Base-by-base conservation (phyloP, 2,797 vertebrate genomes). In the Pseudotriccus pelzelni region DNA sequence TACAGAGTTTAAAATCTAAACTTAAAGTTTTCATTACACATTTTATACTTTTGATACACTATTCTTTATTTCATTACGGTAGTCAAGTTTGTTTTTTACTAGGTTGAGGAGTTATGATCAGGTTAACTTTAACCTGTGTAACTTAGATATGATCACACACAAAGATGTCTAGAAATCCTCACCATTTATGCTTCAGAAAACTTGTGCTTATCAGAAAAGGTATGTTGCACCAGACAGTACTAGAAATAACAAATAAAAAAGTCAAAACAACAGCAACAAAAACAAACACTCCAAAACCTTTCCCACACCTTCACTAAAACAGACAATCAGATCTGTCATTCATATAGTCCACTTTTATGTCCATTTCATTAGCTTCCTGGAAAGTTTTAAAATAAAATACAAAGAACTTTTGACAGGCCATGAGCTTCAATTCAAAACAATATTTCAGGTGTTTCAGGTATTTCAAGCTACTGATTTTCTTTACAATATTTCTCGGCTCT, bases 221-320 rank as follows among this genome's bases (percentile, higher is more conserved):
- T 56, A 36, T 7, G 3, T 55, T 67, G 17, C 18, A 41, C 5
- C 19, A 70, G 4, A 9, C 24, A 25, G 14, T 53, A 5, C 7
- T 69, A 74, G 30, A 79, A 90, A 73, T 37, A 59, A 37, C 3
- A 39, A 43, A 34, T 22, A 25, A 41, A 8, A 8, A 11, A 6
- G 10, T 10, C 18, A 44, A 62, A 89, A 56, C 14, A 44, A 12
- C 23, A 66, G 19, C 21, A 82, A 23, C 9, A 49, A 64, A 27
- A 70, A 21, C 27, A 64, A 56, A n/a, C 16, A 9, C 4, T 0
- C 0, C 11, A 9, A 67, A 62, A 36, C 3, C 7, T 64, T 60
- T 74, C n/a, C 27, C 13, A 43, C 39, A 81, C 19, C 14, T 67
- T 75, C n/a, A 64, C 12, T 15, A 58, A 15, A 66, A 43, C 13